Evolutionary conservation across 2,113 vertebrate genomes (phyloP), one percentile per base, ranked within the genome.

Genomic region (Cinclus cinclus): DNA sequence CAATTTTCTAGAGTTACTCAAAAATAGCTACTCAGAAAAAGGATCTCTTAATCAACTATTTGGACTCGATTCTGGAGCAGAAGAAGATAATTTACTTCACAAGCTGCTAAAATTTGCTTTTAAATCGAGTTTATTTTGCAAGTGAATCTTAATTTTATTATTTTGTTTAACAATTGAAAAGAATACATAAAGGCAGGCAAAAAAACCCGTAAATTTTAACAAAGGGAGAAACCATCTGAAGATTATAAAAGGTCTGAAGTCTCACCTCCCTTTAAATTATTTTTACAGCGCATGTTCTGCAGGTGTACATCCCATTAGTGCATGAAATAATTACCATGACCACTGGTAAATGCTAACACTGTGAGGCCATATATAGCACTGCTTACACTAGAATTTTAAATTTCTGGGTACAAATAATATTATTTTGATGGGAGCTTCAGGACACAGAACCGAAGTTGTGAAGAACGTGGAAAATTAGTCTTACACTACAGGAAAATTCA

Each of bases 291-390:
- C 4, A 30, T 25, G 19, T 2, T 78, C 84, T 78, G 67, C 70
- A 82, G 4, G 3, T 63, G 4, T 71, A 39, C 1, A 1, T 67
- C 27, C 5, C 52, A 18, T 28, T 75, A 85, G 59, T 27, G 6
- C 3, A 42, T n/a, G 5, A 90, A 78, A 55, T 56, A 6, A 9
- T 71, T 56, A 59, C 77, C 19, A 30, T 8, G 6, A 60, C 53
- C 19, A 31, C 11, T 46, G 25, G 13, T 35, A 73, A 76, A 47
- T 64, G 16, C 4, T 64, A 68, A 52, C 5, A 65, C 14, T 8
- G 21, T 0, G 0, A 64, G 23, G 6, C 10, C 86, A 39, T 56
- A n/a, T 6, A 20, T 31, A 58, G 16, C 23, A 80, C 10, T 73
- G 21, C 8, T 73, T 77, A 24, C 25, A 46, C 39, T 6, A 80